Evolutionary conservation across 2,888 invertebrate species (phyloP).

Genomic region (Eutolmus rufibarbis): DNA sequence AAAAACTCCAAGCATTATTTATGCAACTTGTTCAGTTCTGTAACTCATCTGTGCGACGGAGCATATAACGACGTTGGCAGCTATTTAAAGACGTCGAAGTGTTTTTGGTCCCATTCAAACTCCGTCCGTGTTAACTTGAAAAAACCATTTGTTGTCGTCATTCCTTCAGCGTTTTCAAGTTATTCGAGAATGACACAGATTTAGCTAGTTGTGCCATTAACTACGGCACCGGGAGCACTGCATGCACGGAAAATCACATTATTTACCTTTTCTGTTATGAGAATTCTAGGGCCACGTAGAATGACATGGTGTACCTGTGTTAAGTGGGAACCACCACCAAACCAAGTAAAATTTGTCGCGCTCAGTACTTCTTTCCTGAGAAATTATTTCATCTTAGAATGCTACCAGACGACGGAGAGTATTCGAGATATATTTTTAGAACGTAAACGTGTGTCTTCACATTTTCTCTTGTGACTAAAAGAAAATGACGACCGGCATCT

Average conservation of each 20-base stretch:
- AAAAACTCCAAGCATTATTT: conserved; percentile 14
- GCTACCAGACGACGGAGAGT: background rate
- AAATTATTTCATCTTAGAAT: conserved; percentile 22
- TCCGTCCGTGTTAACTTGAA: background rate
- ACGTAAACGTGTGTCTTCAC: background rate
- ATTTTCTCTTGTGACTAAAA: background rate
- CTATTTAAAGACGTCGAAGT: conserved; percentile 23
- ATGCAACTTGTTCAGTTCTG: conserved; percentile 28
- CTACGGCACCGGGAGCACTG: background rate
- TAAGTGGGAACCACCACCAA: background rate
- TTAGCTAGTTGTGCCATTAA: background rate
- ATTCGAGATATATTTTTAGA: background rate
- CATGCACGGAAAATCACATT: background rate
- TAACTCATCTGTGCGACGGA: conserved; percentile 21
- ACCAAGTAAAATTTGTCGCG: background rate
- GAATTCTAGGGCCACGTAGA: background rate
- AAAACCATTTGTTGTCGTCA: conserved; percentile 25
- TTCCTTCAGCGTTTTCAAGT: background rate
- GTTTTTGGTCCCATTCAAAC: conserved; percentile 24
- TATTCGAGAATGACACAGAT: conserved; percentile 24
- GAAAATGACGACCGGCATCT: background rate
- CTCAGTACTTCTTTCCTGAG: background rate
- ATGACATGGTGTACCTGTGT: background rate
- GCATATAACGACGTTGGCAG: conserved; percentile 5
- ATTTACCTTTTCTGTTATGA: conserved; percentile 23